Conservation (phyloP, 2,113 vertebrate genomes). For the Suricata suricatta region DNA sequence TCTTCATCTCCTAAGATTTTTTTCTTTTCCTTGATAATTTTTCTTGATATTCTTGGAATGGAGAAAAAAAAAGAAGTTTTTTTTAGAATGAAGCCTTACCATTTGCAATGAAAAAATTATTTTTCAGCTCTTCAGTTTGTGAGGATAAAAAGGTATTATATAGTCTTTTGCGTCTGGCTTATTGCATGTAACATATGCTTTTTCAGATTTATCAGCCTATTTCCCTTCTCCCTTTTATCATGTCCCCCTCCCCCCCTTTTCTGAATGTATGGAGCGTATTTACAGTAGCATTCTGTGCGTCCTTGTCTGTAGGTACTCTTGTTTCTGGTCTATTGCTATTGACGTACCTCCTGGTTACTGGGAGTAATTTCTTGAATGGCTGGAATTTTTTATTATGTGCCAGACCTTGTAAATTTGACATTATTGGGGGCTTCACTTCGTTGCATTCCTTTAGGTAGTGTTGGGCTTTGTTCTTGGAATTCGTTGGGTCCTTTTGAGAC, state of each 20-base stretch:
- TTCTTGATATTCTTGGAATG: not conserved
- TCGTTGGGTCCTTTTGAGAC: not conserved
- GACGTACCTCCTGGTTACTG: not conserved
- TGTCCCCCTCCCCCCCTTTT: not conserved
- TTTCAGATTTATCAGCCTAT: not conserved
- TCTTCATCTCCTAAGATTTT: not conserved
- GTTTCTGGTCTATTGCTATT: not conserved
- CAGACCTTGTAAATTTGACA: not conserved
- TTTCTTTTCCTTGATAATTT: not conserved
- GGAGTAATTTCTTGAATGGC: not conserved
- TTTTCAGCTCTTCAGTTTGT: not conserved
- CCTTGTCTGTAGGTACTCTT: not conserved
- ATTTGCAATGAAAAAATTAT: not conserved
- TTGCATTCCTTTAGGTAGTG: not conserved
- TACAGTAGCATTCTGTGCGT: not conserved
- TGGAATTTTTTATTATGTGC: not conserved
- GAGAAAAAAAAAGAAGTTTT: not conserved
- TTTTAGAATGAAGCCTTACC: too few species aligned
- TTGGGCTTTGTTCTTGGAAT: conserved; percentile 29
- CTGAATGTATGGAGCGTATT: not conserved
- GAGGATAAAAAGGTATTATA: not conserved
- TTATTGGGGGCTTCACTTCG: not conserved
- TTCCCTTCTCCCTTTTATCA: not conserved
- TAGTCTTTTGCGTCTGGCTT: not conserved
- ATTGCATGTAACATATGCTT: not conserved